Evolutionary conservation across 2,797 vertebrate species (phyloP).

Genomic region (Gobionotothen gibberifrons): DNA sequence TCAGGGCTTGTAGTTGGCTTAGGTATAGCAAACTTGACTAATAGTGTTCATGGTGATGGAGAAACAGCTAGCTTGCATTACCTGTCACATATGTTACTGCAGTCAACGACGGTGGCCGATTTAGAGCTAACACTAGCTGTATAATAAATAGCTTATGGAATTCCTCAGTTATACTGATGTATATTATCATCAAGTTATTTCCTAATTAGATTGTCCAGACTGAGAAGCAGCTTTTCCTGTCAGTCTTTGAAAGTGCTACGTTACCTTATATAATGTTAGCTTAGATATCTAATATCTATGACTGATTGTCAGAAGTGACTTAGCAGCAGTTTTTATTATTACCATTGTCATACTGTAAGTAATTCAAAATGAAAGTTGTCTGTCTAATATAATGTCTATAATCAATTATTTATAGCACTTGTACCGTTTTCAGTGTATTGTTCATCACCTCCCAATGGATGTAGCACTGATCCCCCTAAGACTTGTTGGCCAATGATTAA

Average conservation of each 20-base stretch:
- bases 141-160: too few relatives aligned
- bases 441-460: neutral
- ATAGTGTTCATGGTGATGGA: neutral
- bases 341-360: neutral
- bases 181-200: too few relatives aligned
- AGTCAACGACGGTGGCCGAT: too few relatives aligned
- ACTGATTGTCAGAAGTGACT: conserved; percentile 1
- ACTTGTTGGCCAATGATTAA: neutral
- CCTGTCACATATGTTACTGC: too few relatives aligned
- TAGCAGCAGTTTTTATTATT: neutral
- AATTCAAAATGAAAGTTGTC: neutral
- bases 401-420: neutral
- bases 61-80: neutral
- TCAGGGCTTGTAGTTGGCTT: neutral
- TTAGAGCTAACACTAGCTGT: too few relatives aligned
- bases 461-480: neutral
- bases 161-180: too few relatives aligned
- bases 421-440: neutral
- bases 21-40: neutral
- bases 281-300: neutral
- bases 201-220: too few relatives aligned
- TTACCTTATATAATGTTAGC: too few relatives aligned
- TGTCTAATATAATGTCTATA: too few relatives aligned
- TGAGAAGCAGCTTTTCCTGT: too few relatives aligned
- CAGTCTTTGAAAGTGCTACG: too few relatives aligned